Evolutionary conservation across 1,140 invertebrate species (phyloP).

Genomic region (Trissolcus basalis): DNA sequence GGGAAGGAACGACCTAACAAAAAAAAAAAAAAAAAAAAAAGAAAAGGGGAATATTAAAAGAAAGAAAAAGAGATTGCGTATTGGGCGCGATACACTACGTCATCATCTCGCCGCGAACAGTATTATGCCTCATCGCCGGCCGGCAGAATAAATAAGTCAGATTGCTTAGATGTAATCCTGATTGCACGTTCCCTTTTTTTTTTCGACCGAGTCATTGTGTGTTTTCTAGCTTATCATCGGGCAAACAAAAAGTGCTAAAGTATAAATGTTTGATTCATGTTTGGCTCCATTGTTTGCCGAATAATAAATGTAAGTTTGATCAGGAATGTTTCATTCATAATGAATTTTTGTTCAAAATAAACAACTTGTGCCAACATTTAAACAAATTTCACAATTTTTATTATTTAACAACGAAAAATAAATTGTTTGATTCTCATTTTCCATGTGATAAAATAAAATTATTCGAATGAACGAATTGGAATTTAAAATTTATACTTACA

Average conservation of each 20-base stretch:
- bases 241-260: conserved; percentile 6
- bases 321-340: background rate
- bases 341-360: no score
- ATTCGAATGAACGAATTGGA: no score
- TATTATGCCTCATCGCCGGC: conserved; percentile 3
- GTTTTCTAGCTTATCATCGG: conserved; percentile 29
- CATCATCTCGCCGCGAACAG: conserved; percentile 31
- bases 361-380: no score
- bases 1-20: no score
- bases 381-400: no score
- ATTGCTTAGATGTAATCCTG: conserved; percentile 50
- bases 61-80: conserved; percentile 19
- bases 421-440: no score
- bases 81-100: conserved; percentile 28
- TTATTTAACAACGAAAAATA: no score
- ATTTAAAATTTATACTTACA: no score
- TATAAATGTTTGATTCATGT: background rate
- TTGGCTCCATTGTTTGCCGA: background rate
- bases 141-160: conserved; percentile 35
- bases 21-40: no score
- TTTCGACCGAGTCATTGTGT: conserved; percentile 31
- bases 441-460: no score
- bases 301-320: background rate
- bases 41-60: no score
- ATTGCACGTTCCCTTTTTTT: conserved; percentile 12